Percentiles rank a stretch among this genome's conserved stretches.
Evolutionary conservation across 2,888 invertebrate genomes (phyloP).

Genomic region (Trachelus troglodyta): DNA sequence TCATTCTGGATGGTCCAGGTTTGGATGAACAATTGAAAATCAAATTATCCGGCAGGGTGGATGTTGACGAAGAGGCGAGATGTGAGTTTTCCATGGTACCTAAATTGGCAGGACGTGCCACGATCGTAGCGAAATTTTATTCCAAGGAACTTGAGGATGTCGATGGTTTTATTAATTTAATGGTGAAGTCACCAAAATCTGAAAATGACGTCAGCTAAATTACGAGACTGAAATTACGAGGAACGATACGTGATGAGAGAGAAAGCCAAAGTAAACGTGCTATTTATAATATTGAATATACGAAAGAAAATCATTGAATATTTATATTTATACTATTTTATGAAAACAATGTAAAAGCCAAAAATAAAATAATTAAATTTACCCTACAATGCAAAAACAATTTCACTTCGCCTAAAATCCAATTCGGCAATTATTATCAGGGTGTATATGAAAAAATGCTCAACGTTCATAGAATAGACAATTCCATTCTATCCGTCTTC

Average conservation of each 20-base stretch:
- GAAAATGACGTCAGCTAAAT: slow-evolving; percentile 26
- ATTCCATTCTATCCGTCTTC: background rate
- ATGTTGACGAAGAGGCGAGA: slow-evolving; percentile 77
- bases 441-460: background rate
- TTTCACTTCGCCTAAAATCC: background rate
- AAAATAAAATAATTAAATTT: background rate
- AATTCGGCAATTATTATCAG: background rate
- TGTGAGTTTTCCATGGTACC: slow-evolving; percentile 83
- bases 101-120: slow-evolving; percentile 81
- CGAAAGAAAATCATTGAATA: background rate
- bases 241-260: background rate
- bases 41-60: slow-evolving; percentile 73
- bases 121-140: slow-evolving; percentile 87
- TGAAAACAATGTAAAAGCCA: background rate
- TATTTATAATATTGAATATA: background rate
- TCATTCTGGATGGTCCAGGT: slow-evolving; percentile 86
- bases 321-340: background rate
- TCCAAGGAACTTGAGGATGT: slow-evolving; percentile 91
- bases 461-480: background rate
- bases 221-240: background rate
- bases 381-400: background rate
- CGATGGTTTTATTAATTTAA: slow-evolving; percentile 85
- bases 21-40: slow-evolving; percentile 80
- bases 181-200: slow-evolving; percentile 71
- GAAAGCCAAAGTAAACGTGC: background rate